phyloP scores from a whole-genome alignment of 2,797 vertebrate species.

The Philypnodon macrostomus region DNA sequence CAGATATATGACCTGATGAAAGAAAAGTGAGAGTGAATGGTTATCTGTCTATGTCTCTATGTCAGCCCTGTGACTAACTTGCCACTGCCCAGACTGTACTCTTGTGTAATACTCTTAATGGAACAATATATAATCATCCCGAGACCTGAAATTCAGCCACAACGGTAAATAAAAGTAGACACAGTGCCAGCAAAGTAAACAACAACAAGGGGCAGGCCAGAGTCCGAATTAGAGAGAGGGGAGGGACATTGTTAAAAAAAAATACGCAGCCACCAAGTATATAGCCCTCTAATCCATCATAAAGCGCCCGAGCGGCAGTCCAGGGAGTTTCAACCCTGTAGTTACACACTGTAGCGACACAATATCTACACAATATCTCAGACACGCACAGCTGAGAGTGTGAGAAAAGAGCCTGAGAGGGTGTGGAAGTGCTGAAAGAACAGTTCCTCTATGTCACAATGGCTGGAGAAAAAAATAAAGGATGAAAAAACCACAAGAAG shows the following conservation, averaged over 20 bases:
- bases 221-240: constrained; percentile 6
- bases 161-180: constrained; percentile 21
- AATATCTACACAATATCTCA: background rate
- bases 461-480: background rate
- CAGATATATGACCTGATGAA: no score
- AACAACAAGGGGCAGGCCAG: constrained; percentile 7
- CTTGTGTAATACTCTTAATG: no score
- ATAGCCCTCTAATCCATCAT: constrained; percentile 44
- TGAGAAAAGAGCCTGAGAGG: constrained; percentile 7
- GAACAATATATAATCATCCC: constrained; percentile 2
- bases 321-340: constrained; percentile 23
- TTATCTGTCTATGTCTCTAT: constrained; percentile 17
- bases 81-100: no score
- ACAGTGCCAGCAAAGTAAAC: constrained; percentile 23
- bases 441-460: constrained; percentile 16
- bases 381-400: constrained; percentile 1
- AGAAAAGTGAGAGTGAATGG: background rate
- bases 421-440: constrained; percentile 38
- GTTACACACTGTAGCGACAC: background rate
- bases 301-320: constrained; percentile 33
- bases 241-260: constrained; percentile 10
- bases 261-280: background rate
- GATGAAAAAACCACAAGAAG: background rate
- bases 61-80: constrained; percentile 17
- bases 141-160: constrained; percentile 28